phyloP scores from a whole-genome alignment of 53 echinoderm and acorn worm genomes.

The Echinarachnius parma region DNA sequence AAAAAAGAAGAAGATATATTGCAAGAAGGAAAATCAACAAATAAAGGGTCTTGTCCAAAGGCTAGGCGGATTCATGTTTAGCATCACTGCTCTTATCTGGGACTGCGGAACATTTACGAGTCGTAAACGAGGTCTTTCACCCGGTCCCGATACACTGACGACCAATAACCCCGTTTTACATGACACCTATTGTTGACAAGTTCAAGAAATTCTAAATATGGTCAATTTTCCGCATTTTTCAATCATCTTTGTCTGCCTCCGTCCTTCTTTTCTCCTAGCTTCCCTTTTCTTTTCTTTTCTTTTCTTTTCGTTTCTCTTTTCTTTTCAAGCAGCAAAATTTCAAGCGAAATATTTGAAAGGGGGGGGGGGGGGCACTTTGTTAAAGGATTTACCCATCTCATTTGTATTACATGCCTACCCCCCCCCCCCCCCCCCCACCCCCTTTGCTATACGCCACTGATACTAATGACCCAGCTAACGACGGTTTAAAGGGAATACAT shows the following conservation, averaged over 20 bases:
- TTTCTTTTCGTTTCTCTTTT: not conserved
- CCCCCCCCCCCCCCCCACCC: not conserved
- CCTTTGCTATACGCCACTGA: not conserved
- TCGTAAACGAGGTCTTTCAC: slow-evolving; percentile 28
- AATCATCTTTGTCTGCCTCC: not conserved
- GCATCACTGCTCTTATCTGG: slow-evolving; percentile 5
- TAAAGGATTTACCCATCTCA: no score
- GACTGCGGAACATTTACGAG: slow-evolving; percentile 24
- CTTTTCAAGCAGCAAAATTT: not conserved
- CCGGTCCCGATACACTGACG: not conserved
- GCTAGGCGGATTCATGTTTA: slow-evolving; percentile 12
- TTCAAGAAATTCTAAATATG: not conserved
- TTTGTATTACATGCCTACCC: no score
- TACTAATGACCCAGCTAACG: no score
- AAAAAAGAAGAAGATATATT: no score
- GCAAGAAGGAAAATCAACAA: no score
- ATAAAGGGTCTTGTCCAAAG: no score
- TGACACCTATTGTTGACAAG: not conserved
- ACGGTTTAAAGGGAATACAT: no score
- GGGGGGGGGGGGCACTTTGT: no score
- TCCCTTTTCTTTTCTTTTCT: no score
- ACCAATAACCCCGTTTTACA: not conserved
- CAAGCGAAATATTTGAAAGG: not conserved
- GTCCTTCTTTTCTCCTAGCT: no score
- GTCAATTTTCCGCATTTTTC: not conserved